These are phyloP conservation scores for Limenitis camilla DNA, from an alignment of 2,888 invertebrate species.

Conservation along the genomic window DNA sequence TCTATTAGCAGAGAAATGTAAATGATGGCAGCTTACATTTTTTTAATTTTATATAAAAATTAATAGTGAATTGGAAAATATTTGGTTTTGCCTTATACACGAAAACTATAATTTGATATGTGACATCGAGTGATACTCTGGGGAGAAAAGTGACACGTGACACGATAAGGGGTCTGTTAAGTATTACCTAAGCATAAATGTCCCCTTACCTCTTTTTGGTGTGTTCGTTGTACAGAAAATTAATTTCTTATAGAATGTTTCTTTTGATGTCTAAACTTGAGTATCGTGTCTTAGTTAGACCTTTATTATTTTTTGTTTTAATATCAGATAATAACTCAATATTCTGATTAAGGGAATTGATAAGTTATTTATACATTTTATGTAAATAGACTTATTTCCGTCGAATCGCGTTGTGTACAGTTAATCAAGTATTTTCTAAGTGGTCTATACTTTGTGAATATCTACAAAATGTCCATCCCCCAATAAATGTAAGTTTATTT, in stretches of 20 bases:
- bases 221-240: neutral
- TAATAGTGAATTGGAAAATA: constrained; percentile 4
- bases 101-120: constrained; percentile 12
- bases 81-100: constrained; percentile 9
- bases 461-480: constrained; percentile 44
- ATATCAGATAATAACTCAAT: constrained; percentile 7
- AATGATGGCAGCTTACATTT: constrained; percentile 5
- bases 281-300: constrained; percentile 1
- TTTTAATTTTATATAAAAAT: constrained; percentile 4
- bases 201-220: too few species aligned
- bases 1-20: too few species aligned
- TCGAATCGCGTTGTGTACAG: constrained; percentile 8
- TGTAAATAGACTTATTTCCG: neutral
- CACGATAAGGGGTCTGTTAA: neutral
- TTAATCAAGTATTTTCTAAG: constrained; percentile 7
- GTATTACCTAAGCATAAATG: too few species aligned
- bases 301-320: neutral
- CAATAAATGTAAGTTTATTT: constrained; percentile 11
- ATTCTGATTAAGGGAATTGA: constrained; percentile 11
- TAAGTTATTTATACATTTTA: constrained; percentile 2
- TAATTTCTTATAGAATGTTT: neutral
- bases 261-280: neutral
- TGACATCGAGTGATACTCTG: constrained; percentile 10
- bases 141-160: constrained; percentile 5
- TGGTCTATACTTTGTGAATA: constrained; percentile 20